These are phyloP conservation scores for Podabrus alpinus DNA, from an alignment of 2,888 invertebrate genomes.

Conservation along the genomic window DNA sequence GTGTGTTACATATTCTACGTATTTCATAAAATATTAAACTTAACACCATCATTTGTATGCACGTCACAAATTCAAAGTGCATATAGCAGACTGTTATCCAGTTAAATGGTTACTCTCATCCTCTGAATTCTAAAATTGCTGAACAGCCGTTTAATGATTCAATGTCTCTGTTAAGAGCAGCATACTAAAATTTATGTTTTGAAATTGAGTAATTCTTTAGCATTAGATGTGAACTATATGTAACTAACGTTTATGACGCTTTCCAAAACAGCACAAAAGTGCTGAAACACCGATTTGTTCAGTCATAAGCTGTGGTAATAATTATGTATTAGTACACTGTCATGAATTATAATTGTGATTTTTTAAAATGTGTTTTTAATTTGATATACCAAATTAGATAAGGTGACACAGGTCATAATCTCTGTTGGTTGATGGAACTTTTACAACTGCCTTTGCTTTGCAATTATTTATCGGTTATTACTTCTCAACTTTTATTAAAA, in stretches of 20 bases:
- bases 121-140: not conserved
- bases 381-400: not conserved
- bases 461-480: not conserved
- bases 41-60: not conserved
- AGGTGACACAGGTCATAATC: not conserved
- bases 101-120: not conserved
- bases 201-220: not conserved
- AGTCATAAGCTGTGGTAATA: not conserved
- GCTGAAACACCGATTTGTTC: not conserved
- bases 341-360: not conserved
- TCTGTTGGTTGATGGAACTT: not conserved
- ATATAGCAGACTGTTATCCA: not conserved
- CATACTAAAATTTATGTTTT: not conserved
- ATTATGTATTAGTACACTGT: not conserved
- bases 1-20: not conserved
- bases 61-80: not conserved
- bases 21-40: not conserved
- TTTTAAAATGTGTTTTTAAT: not conserved
- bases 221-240: not conserved
- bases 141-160: not conserved
- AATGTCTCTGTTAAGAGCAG: not conserved
- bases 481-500: not conserved
- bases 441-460: not conserved
- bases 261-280: not conserved
- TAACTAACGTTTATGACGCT: not conserved